Percentiles rank a stretch among this genome's conserved stretches.
phyloP scores from a whole-genome alignment of 2,888 invertebrate genomes.

The Catocala nupta region DNA sequence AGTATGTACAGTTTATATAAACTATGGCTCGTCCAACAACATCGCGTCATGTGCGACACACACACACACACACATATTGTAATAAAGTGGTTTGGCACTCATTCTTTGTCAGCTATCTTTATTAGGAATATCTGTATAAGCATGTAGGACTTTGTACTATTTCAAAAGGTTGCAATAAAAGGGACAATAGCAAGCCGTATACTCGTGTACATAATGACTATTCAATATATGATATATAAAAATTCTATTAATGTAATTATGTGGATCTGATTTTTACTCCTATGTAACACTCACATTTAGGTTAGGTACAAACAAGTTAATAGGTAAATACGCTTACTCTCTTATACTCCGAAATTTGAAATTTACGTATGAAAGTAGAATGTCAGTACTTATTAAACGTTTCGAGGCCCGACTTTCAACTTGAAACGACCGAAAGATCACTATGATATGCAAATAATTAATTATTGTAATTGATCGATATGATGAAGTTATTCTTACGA shows the following conservation, averaged over 20 bases:
- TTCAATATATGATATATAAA: slow-evolving; percentile 65
- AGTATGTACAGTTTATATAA: slow-evolving; percentile 25
- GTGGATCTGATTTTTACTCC: slow-evolving; percentile 52
- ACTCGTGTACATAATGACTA: slow-evolving; percentile 52
- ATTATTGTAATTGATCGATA: slow-evolving; percentile 61
- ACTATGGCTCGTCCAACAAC: slow-evolving; percentile 53
- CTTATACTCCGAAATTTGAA: slow-evolving; percentile 53
- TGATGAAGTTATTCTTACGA: slow-evolving; percentile 56
- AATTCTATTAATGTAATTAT: slow-evolving; percentile 58
- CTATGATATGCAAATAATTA: slow-evolving; percentile 64
- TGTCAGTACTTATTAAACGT: slow-evolving; percentile 43
- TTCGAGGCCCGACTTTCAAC: slow-evolving; percentile 32
- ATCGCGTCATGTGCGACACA: slow-evolving; percentile 10
- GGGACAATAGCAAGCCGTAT: slow-evolving; percentile 76
- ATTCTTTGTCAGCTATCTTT: slow-evolving; percentile 57
- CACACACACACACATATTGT: slow-evolving; percentile 42
- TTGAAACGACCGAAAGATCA: slow-evolving; percentile 35
- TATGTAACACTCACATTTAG: slow-evolving; percentile 72
- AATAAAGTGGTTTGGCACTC: slow-evolving; percentile 79
- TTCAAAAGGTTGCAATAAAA: slow-evolving; percentile 57
- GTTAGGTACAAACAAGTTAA: slow-evolving; percentile 70
- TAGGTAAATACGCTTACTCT: slow-evolving; percentile 56
- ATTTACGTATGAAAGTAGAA: slow-evolving; percentile 61
- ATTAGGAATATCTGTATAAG: slow-evolving; percentile 49
- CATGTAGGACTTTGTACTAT: slow-evolving; percentile 68